Evolutionary conservation across 1,140 invertebrate genomes (phyloP).

Genomic region (Paracyclopina nana): DNA sequence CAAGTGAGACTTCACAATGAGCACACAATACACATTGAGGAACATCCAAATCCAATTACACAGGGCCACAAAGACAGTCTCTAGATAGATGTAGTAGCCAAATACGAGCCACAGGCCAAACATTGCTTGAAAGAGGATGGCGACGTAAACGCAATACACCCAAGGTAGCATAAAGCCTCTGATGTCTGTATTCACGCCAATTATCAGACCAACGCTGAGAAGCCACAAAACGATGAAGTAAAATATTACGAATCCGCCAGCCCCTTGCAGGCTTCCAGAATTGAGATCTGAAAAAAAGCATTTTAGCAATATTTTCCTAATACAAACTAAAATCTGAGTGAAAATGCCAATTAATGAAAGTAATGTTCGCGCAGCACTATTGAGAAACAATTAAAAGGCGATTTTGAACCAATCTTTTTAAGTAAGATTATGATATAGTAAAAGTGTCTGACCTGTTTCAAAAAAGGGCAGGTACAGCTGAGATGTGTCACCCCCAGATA

Average conservation of each 20-base stretch:
- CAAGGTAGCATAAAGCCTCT: conserved; percentile 57
- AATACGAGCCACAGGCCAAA: conserved; percentile 61
- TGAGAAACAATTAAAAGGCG: too few relatives aligned
- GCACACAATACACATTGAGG: conserved; percentile 64
- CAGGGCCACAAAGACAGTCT: conserved; percentile 47
- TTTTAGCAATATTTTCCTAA: conserved; percentile 1
- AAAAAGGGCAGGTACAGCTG: conserved; percentile 66
- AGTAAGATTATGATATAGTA: too few relatives aligned
- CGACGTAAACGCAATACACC: conserved; percentile 42
- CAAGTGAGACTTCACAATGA: conserved; percentile 60
- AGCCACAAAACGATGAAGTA: conserved; percentile 44
- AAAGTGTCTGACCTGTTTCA: conserved; percentile 58
- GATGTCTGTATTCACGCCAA: conserved; percentile 39
- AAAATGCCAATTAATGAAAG: too few relatives aligned
- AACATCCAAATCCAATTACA: conserved; percentile 54
- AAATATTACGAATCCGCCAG: conserved; percentile 45
- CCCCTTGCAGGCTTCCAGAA: conserved; percentile 29
- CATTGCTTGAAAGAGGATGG: conserved; percentile 47
- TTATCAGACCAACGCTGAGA: conserved; percentile 37
- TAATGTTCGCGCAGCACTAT: too few relatives aligned
- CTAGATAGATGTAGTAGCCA: conserved; percentile 68
- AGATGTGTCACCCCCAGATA: conserved; percentile 57
- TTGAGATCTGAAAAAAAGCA: too few relatives aligned
- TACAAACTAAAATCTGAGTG: conserved; percentile 1
- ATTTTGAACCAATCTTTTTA: too few relatives aligned